Base-by-base conservation (phyloP, 2,113 vertebrate genomes). In the Lampris incognitus region DNA sequence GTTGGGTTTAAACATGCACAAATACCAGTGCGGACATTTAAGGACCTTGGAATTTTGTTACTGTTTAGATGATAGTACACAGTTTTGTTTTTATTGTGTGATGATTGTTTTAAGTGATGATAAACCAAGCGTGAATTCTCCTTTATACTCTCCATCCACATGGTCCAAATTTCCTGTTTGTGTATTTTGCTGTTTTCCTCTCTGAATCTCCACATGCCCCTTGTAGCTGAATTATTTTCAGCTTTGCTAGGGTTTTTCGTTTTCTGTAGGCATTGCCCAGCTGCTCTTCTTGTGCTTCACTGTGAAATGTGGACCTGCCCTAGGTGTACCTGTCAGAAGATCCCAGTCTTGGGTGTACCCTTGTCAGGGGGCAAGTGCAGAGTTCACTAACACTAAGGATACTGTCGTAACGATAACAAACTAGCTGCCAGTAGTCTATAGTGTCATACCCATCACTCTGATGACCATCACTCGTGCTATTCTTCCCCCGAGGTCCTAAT, bases 341-440 rank as follows among this genome's bases (percentile, higher is more conserved):
- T 64, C 50, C 67, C 38, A 62, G 61, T 60, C 69, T 57, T 54
- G 58, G 66, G 49, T 56, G 55, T 58, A 76, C 74, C 72, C 72
- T 82, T 83, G 77, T 85, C 86, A 83, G 40, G 62, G 61, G 72
- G 63, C 52, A 37, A 85, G 65, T 46, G 60, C 58, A 40, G 59
- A 74, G 73, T 74, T 79, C 80, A 84, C 41, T 55, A 1, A 0
- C 74, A 66, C 77, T 72, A 63, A 50, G 62, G 37, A 38, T 62
- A 49, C 41, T 38, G 60, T 79, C 90, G 85, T 78, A 11, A n/a
- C 74, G 82, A 84, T 74, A 76, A 62, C 59, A 5, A 71, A 46
- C 71, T 41, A 24, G 56, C 48, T 2, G 37, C 36, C 9, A 58
- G 37, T 48, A n/a, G 24, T 13, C 60, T 63, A 57, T 52, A 42